A percentile compares a stretch with the other conserved stretches of the same genome.
These are phyloP conservation scores for Metallyticus violacea DNA, from an alignment of 2,888 invertebrate species.

Conservation along the genomic window DNA sequence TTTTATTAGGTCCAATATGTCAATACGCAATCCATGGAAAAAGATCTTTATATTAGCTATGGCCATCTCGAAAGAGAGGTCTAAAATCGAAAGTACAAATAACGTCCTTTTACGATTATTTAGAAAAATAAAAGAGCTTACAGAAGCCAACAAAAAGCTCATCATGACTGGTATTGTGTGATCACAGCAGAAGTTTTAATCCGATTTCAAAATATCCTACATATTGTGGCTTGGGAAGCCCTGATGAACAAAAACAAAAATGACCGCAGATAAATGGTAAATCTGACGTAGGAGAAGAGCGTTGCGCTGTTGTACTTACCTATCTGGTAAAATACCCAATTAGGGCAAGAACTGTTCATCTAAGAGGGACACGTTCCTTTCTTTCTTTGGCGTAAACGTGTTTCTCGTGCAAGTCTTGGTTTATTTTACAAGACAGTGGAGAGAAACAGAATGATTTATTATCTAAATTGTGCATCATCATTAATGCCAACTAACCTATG, in stretches of 20 bases:
- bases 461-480: too few species aligned
- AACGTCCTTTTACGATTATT: not conserved
- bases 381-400: not conserved
- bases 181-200: slow-evolving; percentile 28
- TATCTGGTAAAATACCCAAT: not conserved
- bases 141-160: slow-evolving; percentile 14
- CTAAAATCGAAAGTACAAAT: not conserved
- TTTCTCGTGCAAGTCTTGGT: not conserved
- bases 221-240: slow-evolving; percentile 9
- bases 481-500: too few species aligned
- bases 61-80: not conserved
- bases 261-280: not conserved
- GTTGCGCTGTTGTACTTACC: not conserved
- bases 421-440: too few species aligned
- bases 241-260: slow-evolving; percentile 1
- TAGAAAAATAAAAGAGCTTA: not conserved
- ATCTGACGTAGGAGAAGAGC: not conserved
- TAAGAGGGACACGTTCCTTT: too few species aligned
- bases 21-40: too few species aligned
- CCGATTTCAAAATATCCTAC: slow-evolving; percentile 26
- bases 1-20: too few species aligned
- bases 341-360: not conserved
- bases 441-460: too few species aligned
- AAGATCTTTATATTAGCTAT: too few species aligned
- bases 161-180: slow-evolving; percentile 21